phyloP scores from a whole-genome alignment of 2,888 invertebrate species.

The Nudaria mundana region DNA sequence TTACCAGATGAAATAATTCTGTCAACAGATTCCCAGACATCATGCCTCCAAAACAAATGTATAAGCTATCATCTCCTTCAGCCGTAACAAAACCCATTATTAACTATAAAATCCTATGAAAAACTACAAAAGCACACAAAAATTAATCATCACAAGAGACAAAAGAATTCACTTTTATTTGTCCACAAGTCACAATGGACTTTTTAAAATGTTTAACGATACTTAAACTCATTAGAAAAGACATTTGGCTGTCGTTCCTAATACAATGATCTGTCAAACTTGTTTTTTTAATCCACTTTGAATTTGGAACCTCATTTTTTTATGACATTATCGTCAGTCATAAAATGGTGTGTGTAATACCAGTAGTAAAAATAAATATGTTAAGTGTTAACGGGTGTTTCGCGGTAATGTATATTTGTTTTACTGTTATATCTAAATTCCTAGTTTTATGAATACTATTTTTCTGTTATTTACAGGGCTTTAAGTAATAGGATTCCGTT shows the following conservation, averaged over 20 bases:
- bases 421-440: neutral
- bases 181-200: constrained; percentile 1
- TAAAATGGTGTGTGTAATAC: constrained; percentile 2
- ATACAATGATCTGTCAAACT: constrained; percentile 14
- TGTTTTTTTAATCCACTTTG: constrained; percentile 11
- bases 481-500: too few relatives aligned
- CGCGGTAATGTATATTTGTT: constrained; percentile 4
- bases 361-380: neutral
- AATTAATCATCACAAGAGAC: neutral
- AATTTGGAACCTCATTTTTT: constrained; percentile 14
- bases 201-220: constrained; percentile 13
- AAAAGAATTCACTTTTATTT: neutral
- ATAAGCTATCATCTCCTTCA: neutral
- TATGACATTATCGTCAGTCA: constrained; percentile 5
- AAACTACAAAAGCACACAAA: neutral
- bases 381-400: constrained; percentile 1
- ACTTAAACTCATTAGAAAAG: constrained; percentile 13
- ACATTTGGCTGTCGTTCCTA: constrained; percentile 7
- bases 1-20: too few relatives aligned
- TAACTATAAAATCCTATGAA: neutral
- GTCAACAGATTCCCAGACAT: too few relatives aligned
- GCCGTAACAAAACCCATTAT: neutral
- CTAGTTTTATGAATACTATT: too few relatives aligned
- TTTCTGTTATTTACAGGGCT: too few relatives aligned
- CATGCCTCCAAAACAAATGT: too few relatives aligned